These are phyloP conservation scores for Copidosoma aretas DNA, from an alignment of 2,888 invertebrate species.

Conservation along the genomic window DNA sequence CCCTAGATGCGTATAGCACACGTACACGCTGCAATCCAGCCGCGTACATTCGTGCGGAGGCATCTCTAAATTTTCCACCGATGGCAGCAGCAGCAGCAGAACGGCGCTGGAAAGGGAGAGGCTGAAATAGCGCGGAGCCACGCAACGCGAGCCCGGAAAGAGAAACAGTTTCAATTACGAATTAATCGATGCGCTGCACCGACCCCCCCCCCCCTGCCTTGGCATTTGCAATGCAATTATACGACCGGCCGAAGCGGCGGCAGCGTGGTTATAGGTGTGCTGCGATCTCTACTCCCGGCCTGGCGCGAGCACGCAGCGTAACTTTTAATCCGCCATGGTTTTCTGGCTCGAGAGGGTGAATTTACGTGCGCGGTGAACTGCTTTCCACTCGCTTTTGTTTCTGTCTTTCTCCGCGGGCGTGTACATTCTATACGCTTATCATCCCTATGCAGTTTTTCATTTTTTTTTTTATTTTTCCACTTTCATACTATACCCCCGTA, in stretches of 20 bases:
- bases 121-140: neutral
- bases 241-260: neutral
- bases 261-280: too few species aligned
- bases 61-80: too few species aligned
- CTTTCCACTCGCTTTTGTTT: neutral
- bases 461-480: neutral
- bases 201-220: neutral
- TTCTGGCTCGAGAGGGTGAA: neutral
- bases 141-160: neutral
- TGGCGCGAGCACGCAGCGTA: slow-evolving; percentile 1
- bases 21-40: too few species aligned
- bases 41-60: too few species aligned
- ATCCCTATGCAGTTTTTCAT: neutral
- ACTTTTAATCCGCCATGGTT: slow-evolving; percentile 26
- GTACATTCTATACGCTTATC: too few species aligned
- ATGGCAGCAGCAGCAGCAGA: too few species aligned
- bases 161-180: slow-evolving; percentile 33
- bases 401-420: neutral
- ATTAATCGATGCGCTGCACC: slow-evolving; percentile 29
- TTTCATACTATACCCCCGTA: neutral
- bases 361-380: neutral
- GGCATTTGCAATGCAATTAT: slow-evolving; percentile 35
- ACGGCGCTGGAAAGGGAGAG: neutral
- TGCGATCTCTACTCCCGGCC: too few species aligned
- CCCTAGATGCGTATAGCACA: too few species aligned